A percentile compares a stretch with the other conserved stretches of the same genome.
These are phyloP conservation scores for Schizopygopsis malacanthus DNA, from an alignment of 2,797 vertebrate genomes.

Conservation along the genomic window DNA sequence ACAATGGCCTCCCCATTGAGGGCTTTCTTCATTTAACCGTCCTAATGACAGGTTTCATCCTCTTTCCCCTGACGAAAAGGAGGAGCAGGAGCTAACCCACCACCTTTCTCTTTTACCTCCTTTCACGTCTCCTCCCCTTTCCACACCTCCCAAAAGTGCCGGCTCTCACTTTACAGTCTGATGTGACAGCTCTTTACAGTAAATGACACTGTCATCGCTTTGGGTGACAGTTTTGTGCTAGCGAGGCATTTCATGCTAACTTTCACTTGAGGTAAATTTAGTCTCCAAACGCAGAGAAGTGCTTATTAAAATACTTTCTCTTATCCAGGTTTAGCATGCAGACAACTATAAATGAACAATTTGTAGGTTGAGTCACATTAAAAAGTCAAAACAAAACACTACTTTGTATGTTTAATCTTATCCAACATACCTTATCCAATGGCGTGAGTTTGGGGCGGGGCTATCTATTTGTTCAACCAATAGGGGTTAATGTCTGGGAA, in stretches of 20 bases:
- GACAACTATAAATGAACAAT: background rate
- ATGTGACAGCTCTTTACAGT: slow-evolving; percentile 57
- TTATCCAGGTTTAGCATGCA: background rate
- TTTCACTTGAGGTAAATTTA: background rate
- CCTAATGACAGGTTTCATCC: slow-evolving; percentile 87
- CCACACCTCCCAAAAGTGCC: slow-evolving; percentile 44
- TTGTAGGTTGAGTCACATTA: background rate
- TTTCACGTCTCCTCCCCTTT: slow-evolving; percentile 57
- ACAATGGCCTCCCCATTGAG: slow-evolving; percentile 78
- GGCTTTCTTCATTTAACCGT: slow-evolving; percentile 80
- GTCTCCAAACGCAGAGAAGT: background rate
- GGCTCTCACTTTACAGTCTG: slow-evolving; percentile 45
- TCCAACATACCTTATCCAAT: background rate
- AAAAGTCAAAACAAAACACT: background rate
- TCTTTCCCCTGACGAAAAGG: slow-evolving; percentile 73
- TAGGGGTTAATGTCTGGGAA: background rate
- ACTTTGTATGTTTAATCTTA: background rate
- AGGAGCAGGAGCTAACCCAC: slow-evolving; percentile 70
- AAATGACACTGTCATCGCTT: slow-evolving; percentile 58
- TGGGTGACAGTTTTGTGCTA: slow-evolving; percentile 26
- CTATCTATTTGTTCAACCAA: background rate
- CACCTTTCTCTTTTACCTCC: slow-evolving; percentile 70
- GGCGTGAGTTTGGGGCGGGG: background rate
- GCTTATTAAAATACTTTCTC: background rate
- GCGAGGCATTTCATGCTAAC: background rate